phyloP scores from a whole-genome alignment of 2,113 vertebrate species.

The Phyllostomus discolor region DNA sequence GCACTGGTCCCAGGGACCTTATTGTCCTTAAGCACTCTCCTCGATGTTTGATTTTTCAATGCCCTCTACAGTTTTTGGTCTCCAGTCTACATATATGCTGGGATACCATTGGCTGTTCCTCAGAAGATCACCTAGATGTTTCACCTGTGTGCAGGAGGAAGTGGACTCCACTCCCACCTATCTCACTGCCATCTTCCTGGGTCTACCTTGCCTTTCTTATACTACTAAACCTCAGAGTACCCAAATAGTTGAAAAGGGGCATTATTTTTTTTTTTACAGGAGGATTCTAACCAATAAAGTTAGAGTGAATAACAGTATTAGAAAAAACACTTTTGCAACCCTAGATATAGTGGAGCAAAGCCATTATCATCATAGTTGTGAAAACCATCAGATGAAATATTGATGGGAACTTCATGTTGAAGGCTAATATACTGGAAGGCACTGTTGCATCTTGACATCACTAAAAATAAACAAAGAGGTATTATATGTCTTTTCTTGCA shows the following conservation, averaged over 20 bases:
- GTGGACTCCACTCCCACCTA: no score
- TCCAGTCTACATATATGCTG: no score
- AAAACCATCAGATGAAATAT: background rate
- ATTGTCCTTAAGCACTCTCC: no score
- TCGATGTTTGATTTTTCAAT: no score
- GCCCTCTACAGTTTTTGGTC: no score
- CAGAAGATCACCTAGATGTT: no score
- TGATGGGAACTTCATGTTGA: background rate
- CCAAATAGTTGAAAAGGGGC: background rate
- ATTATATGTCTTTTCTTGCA: background rate
- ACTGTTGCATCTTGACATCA: background rate
- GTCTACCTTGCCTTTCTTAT: background rate
- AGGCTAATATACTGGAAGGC: background rate
- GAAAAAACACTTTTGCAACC: background rate
- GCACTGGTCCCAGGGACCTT: no score
- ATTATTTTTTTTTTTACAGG: background rate
- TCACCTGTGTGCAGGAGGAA: no score
- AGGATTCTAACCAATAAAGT: background rate
- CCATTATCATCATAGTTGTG: background rate
- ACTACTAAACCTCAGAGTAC: background rate
- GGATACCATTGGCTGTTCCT: no score
- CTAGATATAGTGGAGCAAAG: background rate
- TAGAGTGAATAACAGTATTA: background rate
- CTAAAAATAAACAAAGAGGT: background rate
- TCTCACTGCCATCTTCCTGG: no score